A percentile compares a stretch with the other conserved stretches of the same genome.
phyloP scores from a whole-genome alignment of 2,797 vertebrate genomes.

The Australoheros facetus region DNA sequence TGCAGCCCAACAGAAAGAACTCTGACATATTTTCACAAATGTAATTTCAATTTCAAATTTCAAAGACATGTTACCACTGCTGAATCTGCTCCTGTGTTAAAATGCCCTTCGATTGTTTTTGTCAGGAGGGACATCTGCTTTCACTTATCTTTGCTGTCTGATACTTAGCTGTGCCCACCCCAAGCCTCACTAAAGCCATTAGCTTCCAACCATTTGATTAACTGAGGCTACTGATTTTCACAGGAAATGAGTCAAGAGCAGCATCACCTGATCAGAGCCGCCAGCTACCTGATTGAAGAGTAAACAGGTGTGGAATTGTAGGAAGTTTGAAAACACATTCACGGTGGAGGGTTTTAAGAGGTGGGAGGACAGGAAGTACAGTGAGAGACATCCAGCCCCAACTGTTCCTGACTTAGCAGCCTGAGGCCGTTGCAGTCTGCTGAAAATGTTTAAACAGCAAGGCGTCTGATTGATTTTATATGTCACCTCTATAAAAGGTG shows the following conservation, averaged over 20 bases:
- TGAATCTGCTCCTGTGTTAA: neutral
- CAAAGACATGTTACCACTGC: neutral
- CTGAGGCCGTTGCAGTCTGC: constrained; percentile 30
- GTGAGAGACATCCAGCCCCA: constrained; percentile 16
- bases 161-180: neutral
- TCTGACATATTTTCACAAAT: neutral
- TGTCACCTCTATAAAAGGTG: neutral
- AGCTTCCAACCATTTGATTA: constrained; percentile 63
- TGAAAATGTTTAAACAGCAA: constrained; percentile 30
- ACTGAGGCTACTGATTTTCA: constrained; percentile 63
- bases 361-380: constrained; percentile 47
- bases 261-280: constrained; percentile 60
- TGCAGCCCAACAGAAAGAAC: neutral
- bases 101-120: neutral
- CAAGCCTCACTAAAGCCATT: constrained; percentile 37
- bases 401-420: constrained; percentile 46
- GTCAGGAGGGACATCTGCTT: neutral
- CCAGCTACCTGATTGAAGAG: constrained; percentile 43
- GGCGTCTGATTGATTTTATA: constrained; percentile 7
- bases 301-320: constrained; percentile 14
- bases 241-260: constrained; percentile 58
- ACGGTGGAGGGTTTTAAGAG: constrained; percentile 44
- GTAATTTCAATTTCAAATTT: neutral
- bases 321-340: constrained; percentile 41
- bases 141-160: neutral